Conservation (phyloP, 2,888 invertebrate species). For the Melanotus villosus region DNA sequence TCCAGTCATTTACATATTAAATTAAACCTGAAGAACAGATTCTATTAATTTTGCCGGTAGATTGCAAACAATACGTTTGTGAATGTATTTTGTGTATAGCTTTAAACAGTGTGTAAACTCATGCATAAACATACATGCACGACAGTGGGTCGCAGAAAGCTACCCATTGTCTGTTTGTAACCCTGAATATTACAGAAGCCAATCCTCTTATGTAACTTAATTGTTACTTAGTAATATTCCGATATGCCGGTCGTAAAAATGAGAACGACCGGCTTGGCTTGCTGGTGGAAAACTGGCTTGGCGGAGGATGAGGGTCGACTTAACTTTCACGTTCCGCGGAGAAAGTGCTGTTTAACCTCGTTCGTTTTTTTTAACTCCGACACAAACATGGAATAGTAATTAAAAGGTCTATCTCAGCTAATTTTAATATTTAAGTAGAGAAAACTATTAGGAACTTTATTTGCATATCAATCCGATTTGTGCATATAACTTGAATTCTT, state of each 20-base stretch:
- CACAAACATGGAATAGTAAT: slow-evolving; percentile 12
- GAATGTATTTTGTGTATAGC: slow-evolving; percentile 26
- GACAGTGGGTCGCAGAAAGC: slow-evolving; percentile 1
- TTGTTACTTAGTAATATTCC: slow-evolving; percentile 22
- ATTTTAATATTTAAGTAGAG: background rate
- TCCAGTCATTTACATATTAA: slow-evolving; percentile 40
- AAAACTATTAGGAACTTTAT: background rate
- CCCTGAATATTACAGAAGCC: background rate
- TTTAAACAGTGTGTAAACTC: slow-evolving; percentile 36
- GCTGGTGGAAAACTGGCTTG: slow-evolving; percentile 37
- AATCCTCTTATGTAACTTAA: slow-evolving; percentile 12
- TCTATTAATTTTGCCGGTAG: slow-evolving; percentile 36
- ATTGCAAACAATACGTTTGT: slow-evolving; percentile 26
- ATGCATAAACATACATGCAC: slow-evolving; percentile 32
- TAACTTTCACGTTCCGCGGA: slow-evolving; percentile 51
- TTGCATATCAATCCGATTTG: background rate
- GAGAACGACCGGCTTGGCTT: slow-evolving; percentile 1
- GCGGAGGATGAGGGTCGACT: slow-evolving; percentile 49
- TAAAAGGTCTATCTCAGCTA: slow-evolving; percentile 11
- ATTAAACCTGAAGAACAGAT: slow-evolving; percentile 38
- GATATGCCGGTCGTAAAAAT: slow-evolving; percentile 30
- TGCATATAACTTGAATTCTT: too few relatives aligned
- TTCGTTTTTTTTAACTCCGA: slow-evolving; percentile 46
- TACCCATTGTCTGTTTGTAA: slow-evolving; percentile 7
- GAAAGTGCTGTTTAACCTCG: slow-evolving; percentile 54